Percentiles rank a stretch among this genome's conserved stretches.
Conservation (phyloP, 92 coral and sea anemone species). For the Phenganax stokvisi region DNA sequence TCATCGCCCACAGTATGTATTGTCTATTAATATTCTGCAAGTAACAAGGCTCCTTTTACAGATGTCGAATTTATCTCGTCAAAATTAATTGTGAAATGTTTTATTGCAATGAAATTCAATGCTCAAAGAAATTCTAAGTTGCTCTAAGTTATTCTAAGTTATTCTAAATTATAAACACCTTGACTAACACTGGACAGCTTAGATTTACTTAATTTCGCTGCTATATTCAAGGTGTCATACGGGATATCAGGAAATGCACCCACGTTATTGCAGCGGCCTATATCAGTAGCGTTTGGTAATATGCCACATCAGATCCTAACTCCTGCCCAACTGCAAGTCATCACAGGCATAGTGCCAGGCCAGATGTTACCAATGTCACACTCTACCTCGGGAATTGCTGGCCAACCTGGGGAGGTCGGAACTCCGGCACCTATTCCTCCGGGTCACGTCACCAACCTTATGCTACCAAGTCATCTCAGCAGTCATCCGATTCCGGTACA, state of each 20-base stretch:
- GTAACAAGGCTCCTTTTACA: too few relatives aligned
- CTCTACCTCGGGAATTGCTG: slow-evolving; percentile 10
- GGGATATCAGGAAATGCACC: not conserved
- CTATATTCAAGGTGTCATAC: not conserved
- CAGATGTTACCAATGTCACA: slow-evolving; percentile 36
- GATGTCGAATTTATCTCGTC: too few relatives aligned
- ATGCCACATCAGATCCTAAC: slow-evolving; percentile 39
- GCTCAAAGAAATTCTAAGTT: not conserved
- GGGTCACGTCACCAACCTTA: slow-evolving; percentile 32
- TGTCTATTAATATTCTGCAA: too few relatives aligned
- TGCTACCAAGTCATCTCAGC: slow-evolving; percentile 35
- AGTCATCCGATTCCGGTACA: slow-evolving; percentile 33
- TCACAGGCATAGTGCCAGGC: slow-evolving; percentile 35
- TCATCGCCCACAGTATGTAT: not conserved
- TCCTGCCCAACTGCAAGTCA: slow-evolving; percentile 31
- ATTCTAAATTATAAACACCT: too few relatives aligned
- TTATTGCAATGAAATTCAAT: too few relatives aligned
- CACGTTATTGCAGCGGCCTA: slow-evolving; percentile 23
- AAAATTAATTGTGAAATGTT: too few relatives aligned
- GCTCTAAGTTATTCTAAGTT: too few relatives aligned
- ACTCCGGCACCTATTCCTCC: slow-evolving; percentile 23
- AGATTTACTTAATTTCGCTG: too few relatives aligned
- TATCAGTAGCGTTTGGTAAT: slow-evolving; percentile 33
- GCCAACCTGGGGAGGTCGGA: slow-evolving; percentile 26
- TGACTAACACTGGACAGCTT: too few relatives aligned